These are phyloP conservation scores for Rhagium mordax DNA, from an alignment of 2,888 invertebrate species.

Conservation along the genomic window DNA sequence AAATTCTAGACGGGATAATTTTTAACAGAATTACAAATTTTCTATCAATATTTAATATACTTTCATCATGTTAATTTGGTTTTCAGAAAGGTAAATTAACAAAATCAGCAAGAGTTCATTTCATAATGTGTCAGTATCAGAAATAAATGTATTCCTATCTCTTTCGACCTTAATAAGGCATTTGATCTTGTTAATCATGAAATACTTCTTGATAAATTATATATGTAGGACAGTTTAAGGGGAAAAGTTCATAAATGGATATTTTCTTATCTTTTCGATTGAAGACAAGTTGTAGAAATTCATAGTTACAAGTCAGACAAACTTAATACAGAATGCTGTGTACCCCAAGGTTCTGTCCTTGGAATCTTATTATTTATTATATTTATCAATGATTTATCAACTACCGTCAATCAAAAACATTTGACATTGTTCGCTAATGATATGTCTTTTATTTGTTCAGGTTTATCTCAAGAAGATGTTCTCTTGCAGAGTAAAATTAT, in stretches of 20 bases:
- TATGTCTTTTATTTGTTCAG: background rate
- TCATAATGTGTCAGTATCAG: background rate
- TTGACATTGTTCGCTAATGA: background rate
- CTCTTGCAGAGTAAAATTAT: background rate
- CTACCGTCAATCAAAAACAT: no score
- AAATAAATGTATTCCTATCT: constrained; percentile 8
- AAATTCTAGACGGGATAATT: background rate
- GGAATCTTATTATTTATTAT: no score
- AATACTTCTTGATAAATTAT: background rate
- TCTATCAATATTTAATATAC: background rate
- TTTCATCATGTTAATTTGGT: background rate
- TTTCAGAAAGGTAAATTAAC: background rate
- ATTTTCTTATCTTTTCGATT: background rate
- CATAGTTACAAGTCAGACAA: background rate
- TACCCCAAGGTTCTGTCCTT: background rate
- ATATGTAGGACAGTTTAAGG: background rate
- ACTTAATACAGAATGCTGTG: background rate
- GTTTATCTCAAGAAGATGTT: background rate
- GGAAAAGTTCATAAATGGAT: background rate
- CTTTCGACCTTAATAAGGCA: background rate
- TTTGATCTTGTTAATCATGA: background rate
- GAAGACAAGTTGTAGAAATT: background rate
- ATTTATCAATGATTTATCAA: no score
- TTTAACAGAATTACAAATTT: background rate
- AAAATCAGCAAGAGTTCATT: background rate